These are phyloP conservation scores for Salarias fasciatus DNA, from an alignment of 2,797 vertebrate species.

Conservation along the genomic window DNA sequence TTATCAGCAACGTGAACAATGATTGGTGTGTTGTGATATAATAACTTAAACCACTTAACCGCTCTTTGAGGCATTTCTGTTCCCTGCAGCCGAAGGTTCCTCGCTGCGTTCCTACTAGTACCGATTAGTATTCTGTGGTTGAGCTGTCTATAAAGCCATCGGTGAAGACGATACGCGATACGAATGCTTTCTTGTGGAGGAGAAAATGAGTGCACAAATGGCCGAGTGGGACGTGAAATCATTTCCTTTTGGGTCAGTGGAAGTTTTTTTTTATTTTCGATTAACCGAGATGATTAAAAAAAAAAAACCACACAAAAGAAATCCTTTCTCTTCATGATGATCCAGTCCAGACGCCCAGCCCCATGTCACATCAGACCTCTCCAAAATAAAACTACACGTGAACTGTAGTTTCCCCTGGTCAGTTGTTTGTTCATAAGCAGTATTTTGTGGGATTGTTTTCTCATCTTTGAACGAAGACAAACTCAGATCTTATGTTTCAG, in stretches of 20 bases:
- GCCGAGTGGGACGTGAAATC: slow-evolving; percentile 20
- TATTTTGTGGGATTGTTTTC: slow-evolving; percentile 30
- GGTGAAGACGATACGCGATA: slow-evolving; percentile 31
- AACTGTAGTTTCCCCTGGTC: slow-evolving; percentile 25
- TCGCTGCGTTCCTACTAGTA: slow-evolving; percentile 52
- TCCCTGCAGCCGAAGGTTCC: slow-evolving; percentile 42
- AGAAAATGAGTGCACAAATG: slow-evolving; percentile 21
- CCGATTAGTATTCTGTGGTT: slow-evolving; percentile 56
- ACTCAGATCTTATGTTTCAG: slow-evolving; percentile 9
- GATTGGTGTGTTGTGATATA: slow-evolving; percentile 72
- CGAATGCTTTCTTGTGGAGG: slow-evolving; percentile 30
- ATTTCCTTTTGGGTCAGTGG: slow-evolving; percentile 30
- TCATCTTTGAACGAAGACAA: slow-evolving; percentile 16
- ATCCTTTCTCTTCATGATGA: slow-evolving; percentile 10
- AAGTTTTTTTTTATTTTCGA: slow-evolving; percentile 28
- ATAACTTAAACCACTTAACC: slow-evolving; percentile 57
- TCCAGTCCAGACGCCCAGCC: slow-evolving; percentile 16
- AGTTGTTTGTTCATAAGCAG: slow-evolving; percentile 28
- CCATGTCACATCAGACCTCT: slow-evolving; percentile 18
- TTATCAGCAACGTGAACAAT: slow-evolving; percentile 69
- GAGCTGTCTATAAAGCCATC: slow-evolving; percentile 54
- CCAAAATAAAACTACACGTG: slow-evolving; percentile 2
- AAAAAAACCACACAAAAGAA: too few relatives aligned
- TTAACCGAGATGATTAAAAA: too few relatives aligned
- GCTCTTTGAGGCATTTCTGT: slow-evolving; percentile 40